These are phyloP conservation scores for Spodoptera litura DNA, from an alignment of 1,140 invertebrate species.

Conservation along the genomic window DNA sequence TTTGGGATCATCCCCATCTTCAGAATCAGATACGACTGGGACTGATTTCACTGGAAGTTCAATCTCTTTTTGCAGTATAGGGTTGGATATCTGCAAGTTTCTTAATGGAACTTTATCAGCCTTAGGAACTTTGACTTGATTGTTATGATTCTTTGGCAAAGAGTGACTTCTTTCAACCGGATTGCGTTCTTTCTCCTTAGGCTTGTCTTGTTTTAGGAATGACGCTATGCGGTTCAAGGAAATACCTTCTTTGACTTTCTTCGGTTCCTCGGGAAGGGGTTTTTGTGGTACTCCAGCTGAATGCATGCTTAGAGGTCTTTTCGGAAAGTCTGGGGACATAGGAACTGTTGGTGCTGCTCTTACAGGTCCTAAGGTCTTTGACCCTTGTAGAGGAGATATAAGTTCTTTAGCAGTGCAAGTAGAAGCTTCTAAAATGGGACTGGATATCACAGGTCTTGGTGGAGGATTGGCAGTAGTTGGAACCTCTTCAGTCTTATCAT, in stretches of 20 bases:
- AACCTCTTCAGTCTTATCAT: constrained; percentile 78
- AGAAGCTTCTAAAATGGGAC: constrained; percentile 92
- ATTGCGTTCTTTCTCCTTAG: constrained; percentile 86
- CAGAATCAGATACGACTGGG: constrained; percentile 86
- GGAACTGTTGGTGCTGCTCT: constrained; percentile 87
- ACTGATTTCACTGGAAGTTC: constrained; percentile 87
- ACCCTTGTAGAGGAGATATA: constrained; percentile 85
- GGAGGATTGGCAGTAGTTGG: constrained; percentile 73
- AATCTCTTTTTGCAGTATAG: constrained; percentile 90
- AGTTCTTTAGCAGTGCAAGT: constrained; percentile 92
- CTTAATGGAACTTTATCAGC: constrained; percentile 90
- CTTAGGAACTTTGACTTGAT: constrained; percentile 87
- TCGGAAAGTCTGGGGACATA: constrained; percentile 68
- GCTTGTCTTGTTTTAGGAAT: constrained; percentile 89
- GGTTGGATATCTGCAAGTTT: constrained; percentile 93
- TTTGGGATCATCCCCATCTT: constrained; percentile 82
- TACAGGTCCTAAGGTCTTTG: constrained; percentile 85
- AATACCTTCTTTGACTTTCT: constrained; percentile 86
- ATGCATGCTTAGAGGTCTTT: constrained; percentile 86
- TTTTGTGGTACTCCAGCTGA: constrained; percentile 79
- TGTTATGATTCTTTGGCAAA: constrained; percentile 86
- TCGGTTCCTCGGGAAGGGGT: constrained; percentile 81
- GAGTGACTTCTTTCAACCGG: constrained; percentile 87
- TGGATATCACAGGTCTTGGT: constrained; percentile 91
- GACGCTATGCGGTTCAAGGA: constrained; percentile 92